phyloP scores from a whole-genome alignment of 2,888 invertebrate genomes.

The Nomada goodeniana region DNA sequence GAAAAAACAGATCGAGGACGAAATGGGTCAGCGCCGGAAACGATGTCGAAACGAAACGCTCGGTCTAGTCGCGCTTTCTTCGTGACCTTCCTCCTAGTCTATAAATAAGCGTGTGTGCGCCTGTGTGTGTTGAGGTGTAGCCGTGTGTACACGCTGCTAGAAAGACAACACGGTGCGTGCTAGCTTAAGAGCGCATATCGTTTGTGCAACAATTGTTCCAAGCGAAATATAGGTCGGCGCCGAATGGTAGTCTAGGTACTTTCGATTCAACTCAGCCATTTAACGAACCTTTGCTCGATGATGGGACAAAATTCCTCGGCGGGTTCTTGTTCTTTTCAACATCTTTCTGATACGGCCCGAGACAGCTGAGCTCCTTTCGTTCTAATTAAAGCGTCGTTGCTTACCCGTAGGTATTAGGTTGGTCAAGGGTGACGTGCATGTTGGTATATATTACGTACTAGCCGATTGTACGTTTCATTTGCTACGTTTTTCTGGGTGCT shows the following conservation, averaged over 20 bases:
- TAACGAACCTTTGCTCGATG: conserved; percentile 15
- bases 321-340: conserved; percentile 23
- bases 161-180: conserved; percentile 56
- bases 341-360: background rate
- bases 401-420: background rate
- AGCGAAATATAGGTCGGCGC: conserved; percentile 68
- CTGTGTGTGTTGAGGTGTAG: background rate
- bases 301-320: conserved; percentile 25
- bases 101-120: conserved; percentile 69
- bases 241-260: conserved; percentile 50
- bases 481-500: no score
- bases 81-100: conserved; percentile 76
- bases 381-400: background rate
- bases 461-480: no score
- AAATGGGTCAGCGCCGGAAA: conserved; percentile 80
- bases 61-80: conserved; percentile 77
- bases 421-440: no score
- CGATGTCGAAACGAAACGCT: conserved; percentile 77
- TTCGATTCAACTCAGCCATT: conserved; percentile 44
- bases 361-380: background rate
- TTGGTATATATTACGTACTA: background rate
- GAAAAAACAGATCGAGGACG: conserved; percentile 68
- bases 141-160: conserved; percentile 8
- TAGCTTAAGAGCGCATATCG: conserved; percentile 59
- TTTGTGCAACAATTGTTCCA: conserved; percentile 64